phyloP scores from a whole-genome alignment of 2,113 vertebrate genomes.

The Eclectus roratus region DNA sequence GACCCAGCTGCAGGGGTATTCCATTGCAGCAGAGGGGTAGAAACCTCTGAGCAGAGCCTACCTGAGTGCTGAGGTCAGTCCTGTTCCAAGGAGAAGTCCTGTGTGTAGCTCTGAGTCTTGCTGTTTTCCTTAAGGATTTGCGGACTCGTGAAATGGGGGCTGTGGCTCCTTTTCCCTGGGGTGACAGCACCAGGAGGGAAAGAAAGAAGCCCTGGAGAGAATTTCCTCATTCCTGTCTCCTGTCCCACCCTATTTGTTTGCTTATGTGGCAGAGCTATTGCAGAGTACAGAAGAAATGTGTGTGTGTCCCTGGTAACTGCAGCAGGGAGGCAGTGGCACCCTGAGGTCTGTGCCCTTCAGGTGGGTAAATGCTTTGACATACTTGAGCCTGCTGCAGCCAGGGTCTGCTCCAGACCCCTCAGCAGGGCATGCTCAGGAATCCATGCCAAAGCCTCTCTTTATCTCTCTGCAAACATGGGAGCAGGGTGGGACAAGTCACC shows the following conservation, averaged over 20 bases:
- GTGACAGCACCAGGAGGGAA: background rate
- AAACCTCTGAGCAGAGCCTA: background rate
- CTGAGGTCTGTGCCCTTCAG: background rate
- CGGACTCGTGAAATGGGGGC: background rate
- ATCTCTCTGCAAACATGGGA: background rate
- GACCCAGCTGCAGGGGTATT: background rate
- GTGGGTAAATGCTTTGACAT: background rate
- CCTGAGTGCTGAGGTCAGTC: background rate
- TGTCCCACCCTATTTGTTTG: background rate
- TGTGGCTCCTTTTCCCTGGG: background rate
- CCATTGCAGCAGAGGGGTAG: background rate
- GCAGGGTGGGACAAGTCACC: background rate
- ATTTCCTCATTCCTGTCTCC: conserved; percentile 22
- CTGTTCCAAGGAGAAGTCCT: background rate
- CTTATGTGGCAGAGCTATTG: background rate
- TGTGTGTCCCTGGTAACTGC: background rate
- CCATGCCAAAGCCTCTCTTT: background rate
- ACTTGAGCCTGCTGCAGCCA: background rate
- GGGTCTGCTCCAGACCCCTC: background rate
- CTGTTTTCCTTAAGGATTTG: background rate
- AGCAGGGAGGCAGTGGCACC: background rate
- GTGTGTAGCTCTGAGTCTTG: background rate
- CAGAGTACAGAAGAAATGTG: background rate
- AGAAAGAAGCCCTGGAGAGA: background rate
- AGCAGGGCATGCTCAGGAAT: background rate